These are phyloP conservation scores for Hypena proboscidalis DNA, from an alignment of 2,888 invertebrate genomes.

Conservation along the genomic window DNA sequence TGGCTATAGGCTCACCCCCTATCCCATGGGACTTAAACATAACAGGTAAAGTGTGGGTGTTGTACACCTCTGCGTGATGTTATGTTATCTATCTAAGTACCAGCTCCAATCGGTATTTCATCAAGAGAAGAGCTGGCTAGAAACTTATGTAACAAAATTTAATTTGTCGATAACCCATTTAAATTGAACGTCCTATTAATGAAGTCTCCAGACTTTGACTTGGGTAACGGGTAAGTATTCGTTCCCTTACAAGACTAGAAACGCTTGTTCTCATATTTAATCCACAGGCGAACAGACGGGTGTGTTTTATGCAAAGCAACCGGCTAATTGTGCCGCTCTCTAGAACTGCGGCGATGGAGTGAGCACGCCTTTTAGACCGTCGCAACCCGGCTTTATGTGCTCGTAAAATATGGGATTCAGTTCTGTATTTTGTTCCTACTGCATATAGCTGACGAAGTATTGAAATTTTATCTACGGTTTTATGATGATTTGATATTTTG, in stretches of 20 bases:
- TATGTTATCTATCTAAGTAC: too few species aligned
- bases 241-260: conserved; percentile 3
- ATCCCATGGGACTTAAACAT: too few species aligned
- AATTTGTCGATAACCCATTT: too few species aligned
- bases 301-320: conserved; percentile 72
- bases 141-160: too few species aligned
- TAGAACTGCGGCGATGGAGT: conserved; percentile 56
- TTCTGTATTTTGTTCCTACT: conserved; percentile 27
- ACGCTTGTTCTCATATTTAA: conserved; percentile 42
- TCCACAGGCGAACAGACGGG: conserved; percentile 39
- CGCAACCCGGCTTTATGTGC: conserved; percentile 47
- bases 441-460: conserved; percentile 23
- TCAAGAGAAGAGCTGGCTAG: too few species aligned
- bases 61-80: too few species aligned
- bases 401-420: conserved; percentile 50
- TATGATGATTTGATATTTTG: conserved; percentile 22
- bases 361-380: conserved; percentile 55
- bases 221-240: too few species aligned
- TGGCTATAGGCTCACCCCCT: too few species aligned
- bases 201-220: too few species aligned
- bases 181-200: too few species aligned
- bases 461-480: conserved; percentile 31
- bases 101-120: too few species aligned
- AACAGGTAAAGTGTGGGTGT: too few species aligned
- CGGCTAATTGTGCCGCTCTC: conserved; percentile 68